Evolutionary conservation across 2,888 invertebrate genomes (phyloP), one percentile per base, ranked within the genome.

Genomic region (Strigamia transsilvanica): DNA sequence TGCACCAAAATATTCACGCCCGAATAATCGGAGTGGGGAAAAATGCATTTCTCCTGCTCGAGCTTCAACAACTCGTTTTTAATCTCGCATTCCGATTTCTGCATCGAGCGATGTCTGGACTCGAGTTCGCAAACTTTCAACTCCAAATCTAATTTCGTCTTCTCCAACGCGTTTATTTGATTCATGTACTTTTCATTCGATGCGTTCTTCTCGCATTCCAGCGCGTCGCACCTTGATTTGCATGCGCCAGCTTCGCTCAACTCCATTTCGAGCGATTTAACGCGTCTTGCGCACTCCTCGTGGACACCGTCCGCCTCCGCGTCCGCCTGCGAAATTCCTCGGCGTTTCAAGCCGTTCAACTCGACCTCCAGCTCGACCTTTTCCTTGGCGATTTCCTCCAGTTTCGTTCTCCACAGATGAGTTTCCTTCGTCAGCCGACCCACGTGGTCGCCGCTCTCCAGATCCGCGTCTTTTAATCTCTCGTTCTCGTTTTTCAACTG

Each of bases 401-500:
- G 18, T 61, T 61, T 61, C 23, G 21, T 23, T 61, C 12, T 61
- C 61, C 51, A 51, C 51, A 13, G 12, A 18, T 18, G 18, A 7
- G n/a, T 18, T 51, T 51, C 51, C 12, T 51, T 38, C 38, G 10
- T 6, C 38, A 38, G 10, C 2, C 38, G 38, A 38, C 10, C 61
- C 61, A 12, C 18, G 7, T 9, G 23, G 23, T 61, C 61, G 18
- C 23, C 61, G 21, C 23, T 23, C 9, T 21, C 23, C 61, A 61
- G 21, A 10, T 21, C 9, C 6, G 51, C 51, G 15, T 18, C 12
- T 51, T 80, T 80, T 21, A 80, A 38, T 13, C 15, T 80, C 51
- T 51, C 32, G 32, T 80, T 80, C n/a, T 80, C 80, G 15, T 23
- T 80, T 21, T 61, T 80, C 51, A 80, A 10, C 18, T 80, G 34